A percentile compares a stretch with the other conserved stretches of the same genome.
Conservation (phyloP, 2,797 vertebrate genomes). For the Acanthurus lineatus region DNA sequence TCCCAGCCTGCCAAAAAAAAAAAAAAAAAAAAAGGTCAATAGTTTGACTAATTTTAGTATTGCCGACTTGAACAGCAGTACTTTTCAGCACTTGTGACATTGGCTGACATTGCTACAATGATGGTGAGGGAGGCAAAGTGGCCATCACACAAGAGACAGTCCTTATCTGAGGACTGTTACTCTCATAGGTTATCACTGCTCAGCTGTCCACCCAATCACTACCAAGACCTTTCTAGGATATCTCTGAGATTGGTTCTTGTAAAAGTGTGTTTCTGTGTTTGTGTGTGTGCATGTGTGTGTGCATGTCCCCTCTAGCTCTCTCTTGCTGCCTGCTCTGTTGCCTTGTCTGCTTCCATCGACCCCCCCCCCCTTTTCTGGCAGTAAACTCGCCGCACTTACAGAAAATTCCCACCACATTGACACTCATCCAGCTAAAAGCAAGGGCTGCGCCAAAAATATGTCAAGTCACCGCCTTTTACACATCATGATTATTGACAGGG, state of each 20-base stretch:
- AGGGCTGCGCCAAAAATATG: conserved; percentile 76
- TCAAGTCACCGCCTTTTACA: conserved; percentile 74
- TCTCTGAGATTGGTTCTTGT: conserved; percentile 77
- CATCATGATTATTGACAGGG: conserved; percentile 81
- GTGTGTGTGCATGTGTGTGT: conserved; percentile 29
- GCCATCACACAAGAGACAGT: conserved; percentile 75
- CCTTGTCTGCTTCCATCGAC: conserved; percentile 32
- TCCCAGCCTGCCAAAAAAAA: background rate
- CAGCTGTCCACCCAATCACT: conserved; percentile 79
- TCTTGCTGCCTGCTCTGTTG: too few relatives aligned
- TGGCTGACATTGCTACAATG: conserved; percentile 75
- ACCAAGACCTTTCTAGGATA: conserved; percentile 75
- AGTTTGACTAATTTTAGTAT: conserved; percentile 56
- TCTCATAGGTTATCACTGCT: conserved; percentile 76
- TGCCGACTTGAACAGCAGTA: conserved; percentile 37
- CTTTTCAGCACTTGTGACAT: conserved; percentile 70
- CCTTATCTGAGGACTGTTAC: conserved; percentile 76
- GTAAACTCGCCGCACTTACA: conserved; percentile 70
- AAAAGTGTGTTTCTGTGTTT: conserved; percentile 55
- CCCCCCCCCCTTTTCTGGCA: conserved; percentile 54
- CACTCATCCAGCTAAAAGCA: conserved; percentile 80
- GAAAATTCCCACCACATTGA: conserved; percentile 75
- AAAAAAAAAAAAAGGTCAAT: conserved; percentile 8
- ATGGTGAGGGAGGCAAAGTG: conserved; percentile 68
- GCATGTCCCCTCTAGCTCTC: conserved; percentile 12